Evolutionary conservation across 1,140 invertebrate genomes (phyloP).

Genomic region (Leguminivora glycinivorella): DNA sequence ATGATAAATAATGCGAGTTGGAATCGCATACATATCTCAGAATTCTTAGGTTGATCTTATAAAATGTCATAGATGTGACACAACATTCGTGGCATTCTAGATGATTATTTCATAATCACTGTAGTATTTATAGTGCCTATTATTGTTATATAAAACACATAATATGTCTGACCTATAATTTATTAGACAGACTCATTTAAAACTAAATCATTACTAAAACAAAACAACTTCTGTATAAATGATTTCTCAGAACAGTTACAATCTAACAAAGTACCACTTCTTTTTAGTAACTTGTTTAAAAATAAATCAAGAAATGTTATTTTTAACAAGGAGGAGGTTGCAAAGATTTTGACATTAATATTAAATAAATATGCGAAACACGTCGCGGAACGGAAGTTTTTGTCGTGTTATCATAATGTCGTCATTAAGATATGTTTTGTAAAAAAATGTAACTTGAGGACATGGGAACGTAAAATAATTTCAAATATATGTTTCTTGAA

Average conservation of each 20-base stretch:
- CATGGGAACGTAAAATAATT: background rate
- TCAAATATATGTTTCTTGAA: background rate
- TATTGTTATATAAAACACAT: too few species aligned
- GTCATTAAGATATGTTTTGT: background rate
- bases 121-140: background rate
- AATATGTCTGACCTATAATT: too few species aligned
- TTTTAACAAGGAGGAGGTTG: background rate
- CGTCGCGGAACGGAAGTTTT: constrained; percentile 15
- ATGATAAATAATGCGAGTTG: background rate
- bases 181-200: too few species aligned
- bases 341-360: background rate
- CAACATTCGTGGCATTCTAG: background rate
- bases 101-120: background rate
- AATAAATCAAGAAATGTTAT: background rate
- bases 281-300: background rate
- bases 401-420: background rate
- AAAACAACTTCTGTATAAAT: background rate
- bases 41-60: background rate
- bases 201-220: too few species aligned
- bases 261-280: too few species aligned
- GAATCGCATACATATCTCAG: background rate
- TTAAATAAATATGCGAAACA: background rate
- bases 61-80: background rate
- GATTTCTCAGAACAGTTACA: too few species aligned
- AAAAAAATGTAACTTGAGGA: background rate